Conservation (phyloP, 2,888 invertebrate species). For the Pseudococcus longispinus region DNA sequence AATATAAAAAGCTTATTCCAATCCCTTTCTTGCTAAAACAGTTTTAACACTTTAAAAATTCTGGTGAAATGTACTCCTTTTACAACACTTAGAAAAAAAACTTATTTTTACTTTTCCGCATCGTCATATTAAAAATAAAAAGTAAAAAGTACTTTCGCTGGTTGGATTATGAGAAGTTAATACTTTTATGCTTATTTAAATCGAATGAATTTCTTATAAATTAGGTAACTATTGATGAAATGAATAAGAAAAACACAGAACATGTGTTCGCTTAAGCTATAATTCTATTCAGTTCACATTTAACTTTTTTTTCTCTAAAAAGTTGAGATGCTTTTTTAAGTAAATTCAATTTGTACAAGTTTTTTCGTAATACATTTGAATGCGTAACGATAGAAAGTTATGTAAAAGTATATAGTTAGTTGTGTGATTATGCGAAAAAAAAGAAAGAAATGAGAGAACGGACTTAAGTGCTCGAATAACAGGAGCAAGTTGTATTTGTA, state of each 20-base stretch:
- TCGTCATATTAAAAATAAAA: constrained; percentile 12
- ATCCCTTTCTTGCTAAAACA: constrained; percentile 47
- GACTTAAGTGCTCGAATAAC: constrained; percentile 17
- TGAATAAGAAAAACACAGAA: background rate
- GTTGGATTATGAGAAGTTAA: constrained; percentile 25
- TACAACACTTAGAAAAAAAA: constrained; percentile 37
- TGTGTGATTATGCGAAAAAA: background rate
- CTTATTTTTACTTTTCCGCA: constrained; percentile 21
- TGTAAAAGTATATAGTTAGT: background rate
- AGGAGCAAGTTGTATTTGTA: background rate
- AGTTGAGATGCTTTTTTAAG: background rate
- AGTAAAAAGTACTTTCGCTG: background rate
- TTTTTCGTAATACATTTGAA: background rate
- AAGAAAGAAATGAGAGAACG: background rate
- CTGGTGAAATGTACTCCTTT: constrained; percentile 48
- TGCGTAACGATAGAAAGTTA: background rate
- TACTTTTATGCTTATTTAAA: constrained; percentile 32
- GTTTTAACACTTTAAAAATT: constrained; percentile 52
- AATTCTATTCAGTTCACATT: background rate
- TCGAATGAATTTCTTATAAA: constrained; percentile 15
- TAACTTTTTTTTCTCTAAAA: background rate
- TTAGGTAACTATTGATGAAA: background rate
- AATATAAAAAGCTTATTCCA: constrained; percentile 56
- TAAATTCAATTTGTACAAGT: background rate
- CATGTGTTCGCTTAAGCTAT: background rate